These are phyloP conservation scores for Lepidocolaptes lacrymiger DNA, from an alignment of 2,797 vertebrate species.

Conservation along the genomic window DNA sequence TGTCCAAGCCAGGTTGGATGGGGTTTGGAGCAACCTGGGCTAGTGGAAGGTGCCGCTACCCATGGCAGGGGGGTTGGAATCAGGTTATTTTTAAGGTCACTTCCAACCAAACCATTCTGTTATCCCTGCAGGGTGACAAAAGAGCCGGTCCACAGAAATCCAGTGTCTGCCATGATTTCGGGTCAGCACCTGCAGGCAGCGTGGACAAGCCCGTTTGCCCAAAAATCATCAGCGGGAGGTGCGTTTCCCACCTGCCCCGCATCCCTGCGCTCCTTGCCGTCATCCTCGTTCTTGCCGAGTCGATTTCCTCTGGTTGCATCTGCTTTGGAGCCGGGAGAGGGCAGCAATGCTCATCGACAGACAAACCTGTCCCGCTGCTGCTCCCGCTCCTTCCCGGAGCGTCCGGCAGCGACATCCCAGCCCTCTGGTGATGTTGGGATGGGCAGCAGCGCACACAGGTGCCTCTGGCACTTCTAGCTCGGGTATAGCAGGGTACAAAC, in stretches of 20 bases:
- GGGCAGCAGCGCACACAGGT: background rate
- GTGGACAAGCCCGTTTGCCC: background rate
- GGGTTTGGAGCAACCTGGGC: accelerated
- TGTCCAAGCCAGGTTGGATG: accelerated
- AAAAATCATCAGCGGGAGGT: background rate
- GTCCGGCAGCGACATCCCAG: background rate
- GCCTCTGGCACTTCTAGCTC: background rate
- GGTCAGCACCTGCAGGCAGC: background rate
- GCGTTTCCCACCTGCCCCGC: background rate
- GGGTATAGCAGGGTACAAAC: background rate
- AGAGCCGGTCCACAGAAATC: background rate
- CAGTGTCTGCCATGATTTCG: background rate
- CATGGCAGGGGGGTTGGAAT: accelerated
- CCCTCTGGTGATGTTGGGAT: accelerated
- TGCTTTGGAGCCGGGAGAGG: constrained; percentile 31
- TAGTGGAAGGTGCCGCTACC: background rate
- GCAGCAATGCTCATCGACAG: constrained; percentile 32
- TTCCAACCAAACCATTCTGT: background rate
- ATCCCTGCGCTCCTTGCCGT: background rate
- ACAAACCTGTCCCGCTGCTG: accelerated
- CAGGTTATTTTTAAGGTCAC: background rate
- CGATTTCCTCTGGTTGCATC: background rate
- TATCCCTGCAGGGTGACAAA: background rate
- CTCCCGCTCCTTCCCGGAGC: accelerated
- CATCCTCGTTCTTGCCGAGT: accelerated